phyloP scores from a whole-genome alignment of 1,140 invertebrate species.

The Maniola jurtina region DNA sequence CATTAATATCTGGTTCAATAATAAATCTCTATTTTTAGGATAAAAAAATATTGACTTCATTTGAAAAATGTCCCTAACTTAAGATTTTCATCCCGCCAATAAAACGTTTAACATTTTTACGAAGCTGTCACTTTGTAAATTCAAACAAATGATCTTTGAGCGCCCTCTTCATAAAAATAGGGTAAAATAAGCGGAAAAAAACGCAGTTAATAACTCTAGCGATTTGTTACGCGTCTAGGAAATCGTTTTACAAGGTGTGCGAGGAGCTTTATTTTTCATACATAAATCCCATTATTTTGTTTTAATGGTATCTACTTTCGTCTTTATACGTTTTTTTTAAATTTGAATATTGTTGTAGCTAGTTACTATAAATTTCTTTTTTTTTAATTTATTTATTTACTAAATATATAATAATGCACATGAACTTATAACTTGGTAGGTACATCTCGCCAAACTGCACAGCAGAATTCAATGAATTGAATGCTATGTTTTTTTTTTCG shows the following conservation, averaged over 20 bases:
- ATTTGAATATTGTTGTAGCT: too few relatives aligned
- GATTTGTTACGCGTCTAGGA: constrained; percentile 36
- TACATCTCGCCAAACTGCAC: too few relatives aligned
- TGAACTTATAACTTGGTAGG: too few relatives aligned
- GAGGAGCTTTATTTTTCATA: constrained; percentile 5
- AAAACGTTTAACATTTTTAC: constrained; percentile 32
- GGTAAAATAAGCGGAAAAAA: constrained; percentile 42
- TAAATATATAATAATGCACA: too few relatives aligned
- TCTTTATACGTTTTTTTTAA: background rate
- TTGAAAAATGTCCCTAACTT: constrained; percentile 4
- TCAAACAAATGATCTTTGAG: constrained; percentile 26
- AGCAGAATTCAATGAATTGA: too few relatives aligned
- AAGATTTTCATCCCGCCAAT: constrained; percentile 27
- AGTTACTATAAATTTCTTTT: too few relatives aligned
- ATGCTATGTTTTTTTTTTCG: too few relatives aligned
- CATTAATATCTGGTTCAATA: too few relatives aligned
- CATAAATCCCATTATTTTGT: background rate
- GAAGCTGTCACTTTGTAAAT: constrained; percentile 35
- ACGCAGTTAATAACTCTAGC: constrained; percentile 42
- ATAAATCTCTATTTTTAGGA: background rate
- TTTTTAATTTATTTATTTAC: too few relatives aligned
- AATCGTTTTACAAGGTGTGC: constrained; percentile 4
- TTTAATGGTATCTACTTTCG: background rate
- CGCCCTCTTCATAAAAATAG: constrained; percentile 36
- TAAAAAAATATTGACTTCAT: background rate